Conservation (phyloP, 2,113 vertebrate species). For the mouse (Mus musculus) region DNA sequence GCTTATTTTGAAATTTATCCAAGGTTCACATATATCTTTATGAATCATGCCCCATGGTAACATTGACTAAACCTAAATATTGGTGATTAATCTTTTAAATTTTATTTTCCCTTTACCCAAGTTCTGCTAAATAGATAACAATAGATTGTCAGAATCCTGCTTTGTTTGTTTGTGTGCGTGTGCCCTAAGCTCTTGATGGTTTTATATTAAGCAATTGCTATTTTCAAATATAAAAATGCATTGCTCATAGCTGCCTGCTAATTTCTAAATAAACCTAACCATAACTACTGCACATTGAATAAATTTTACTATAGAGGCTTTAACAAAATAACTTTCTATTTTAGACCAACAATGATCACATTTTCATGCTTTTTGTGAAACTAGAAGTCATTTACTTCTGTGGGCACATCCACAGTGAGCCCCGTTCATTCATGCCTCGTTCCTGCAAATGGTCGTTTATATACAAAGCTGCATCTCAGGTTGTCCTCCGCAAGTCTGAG, state of each 20-base stretch:
- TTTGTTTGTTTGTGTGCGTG: not conserved
- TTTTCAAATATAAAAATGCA: constrained; percentile 50
- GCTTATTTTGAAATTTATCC: constrained; percentile 45
- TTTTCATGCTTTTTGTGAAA: constrained; percentile 16
- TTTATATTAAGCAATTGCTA: constrained; percentile 20
- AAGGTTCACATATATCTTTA: constrained; percentile 34
- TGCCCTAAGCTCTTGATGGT: not conserved
- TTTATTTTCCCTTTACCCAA: not conserved
- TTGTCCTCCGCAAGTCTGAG: not conserved
- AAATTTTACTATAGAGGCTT: constrained; percentile 2
- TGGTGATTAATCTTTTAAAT: not conserved
- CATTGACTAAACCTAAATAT: not conserved
- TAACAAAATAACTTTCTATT: constrained; percentile 16
- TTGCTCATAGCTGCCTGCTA: not conserved
- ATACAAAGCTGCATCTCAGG: not conserved
- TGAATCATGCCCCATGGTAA: not conserved
- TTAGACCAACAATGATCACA: not conserved
- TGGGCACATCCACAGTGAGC: not conserved
- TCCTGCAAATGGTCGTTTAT: not conserved
- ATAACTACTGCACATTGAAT: not conserved
- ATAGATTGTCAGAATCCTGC: not conserved
- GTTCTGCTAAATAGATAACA: constrained; percentile 22
- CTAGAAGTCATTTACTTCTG: not conserved
- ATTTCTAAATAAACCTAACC: constrained; percentile 47
- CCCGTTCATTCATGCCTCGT: not conserved